Conservation (phyloP, 2,113 vertebrate genomes). For the Rhea pennata region DNA sequence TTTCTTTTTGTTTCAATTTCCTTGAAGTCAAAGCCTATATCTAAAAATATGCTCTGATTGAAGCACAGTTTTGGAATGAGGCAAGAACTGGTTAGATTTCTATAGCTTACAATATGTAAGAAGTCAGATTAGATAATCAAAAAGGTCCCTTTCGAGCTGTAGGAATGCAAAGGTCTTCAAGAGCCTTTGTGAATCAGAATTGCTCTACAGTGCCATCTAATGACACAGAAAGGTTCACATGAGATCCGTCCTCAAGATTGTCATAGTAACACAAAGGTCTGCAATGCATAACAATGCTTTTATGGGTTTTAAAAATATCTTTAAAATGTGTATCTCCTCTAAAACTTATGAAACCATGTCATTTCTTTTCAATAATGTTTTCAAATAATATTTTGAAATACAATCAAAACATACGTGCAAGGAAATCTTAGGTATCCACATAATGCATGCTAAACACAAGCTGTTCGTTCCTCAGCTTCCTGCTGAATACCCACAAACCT, state of each 20-base stretch:
- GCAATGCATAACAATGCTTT: background rate
- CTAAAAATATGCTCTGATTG: background rate
- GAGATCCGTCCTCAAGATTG: background rate
- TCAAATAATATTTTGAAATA: background rate
- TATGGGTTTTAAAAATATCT: background rate
- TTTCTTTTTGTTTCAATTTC: background rate
- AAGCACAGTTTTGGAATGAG: background rate
- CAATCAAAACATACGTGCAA: background rate
- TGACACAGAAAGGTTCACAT: background rate
- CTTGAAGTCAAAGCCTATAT: background rate
- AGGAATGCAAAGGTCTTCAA: background rate
- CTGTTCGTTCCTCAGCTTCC: background rate
- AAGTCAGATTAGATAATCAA: background rate
- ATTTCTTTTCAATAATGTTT: background rate
- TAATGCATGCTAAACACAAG: background rate
- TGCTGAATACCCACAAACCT: background rate
- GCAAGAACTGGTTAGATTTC: background rate
- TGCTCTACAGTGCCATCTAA: slow-evolving; percentile 20
- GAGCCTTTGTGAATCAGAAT: background rate
- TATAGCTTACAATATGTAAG: background rate
- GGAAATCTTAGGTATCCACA: background rate
- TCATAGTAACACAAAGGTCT: background rate
- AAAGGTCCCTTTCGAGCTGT: background rate
- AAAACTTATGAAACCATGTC: accelerated
- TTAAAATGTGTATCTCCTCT: background rate